These are phyloP conservation scores for Potamarius usumacintae DNA, from an alignment of 2,113 vertebrate genomes.

Conservation along the genomic window DNA sequence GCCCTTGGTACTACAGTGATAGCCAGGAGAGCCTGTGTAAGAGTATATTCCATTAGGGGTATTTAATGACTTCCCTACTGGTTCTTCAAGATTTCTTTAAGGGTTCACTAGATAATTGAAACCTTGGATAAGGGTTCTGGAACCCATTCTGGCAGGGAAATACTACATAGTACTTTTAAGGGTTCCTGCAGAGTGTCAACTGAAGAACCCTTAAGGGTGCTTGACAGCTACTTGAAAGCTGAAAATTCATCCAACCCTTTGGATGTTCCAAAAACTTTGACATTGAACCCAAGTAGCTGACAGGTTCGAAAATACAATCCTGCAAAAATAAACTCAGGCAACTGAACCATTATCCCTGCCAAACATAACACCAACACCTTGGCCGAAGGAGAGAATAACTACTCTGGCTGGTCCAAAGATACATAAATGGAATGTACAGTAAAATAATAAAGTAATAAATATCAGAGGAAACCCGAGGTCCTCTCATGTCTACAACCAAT, in stretches of 20 bases:
- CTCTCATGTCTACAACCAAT: background rate
- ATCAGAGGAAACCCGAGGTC: background rate
- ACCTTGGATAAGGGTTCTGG: background rate
- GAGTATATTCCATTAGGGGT: background rate
- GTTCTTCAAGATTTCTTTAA: background rate
- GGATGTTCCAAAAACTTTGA: conserved; percentile 56
- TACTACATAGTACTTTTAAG: background rate
- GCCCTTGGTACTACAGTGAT: conserved; percentile 20
- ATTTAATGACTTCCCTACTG: background rate
- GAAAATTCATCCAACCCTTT: background rate
- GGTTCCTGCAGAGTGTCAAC: background rate
- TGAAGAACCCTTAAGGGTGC: background rate
- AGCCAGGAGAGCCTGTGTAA: background rate
- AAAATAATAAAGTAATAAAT: background rate
- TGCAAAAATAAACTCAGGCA: background rate
- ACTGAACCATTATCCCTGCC: background rate
- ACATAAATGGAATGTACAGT: background rate
- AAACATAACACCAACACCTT: background rate
- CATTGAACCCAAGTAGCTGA: background rate
- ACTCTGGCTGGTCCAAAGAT: background rate
- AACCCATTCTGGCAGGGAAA: background rate
- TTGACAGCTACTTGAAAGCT: background rate
- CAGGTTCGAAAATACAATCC: background rate
- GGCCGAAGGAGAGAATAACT: background rate
- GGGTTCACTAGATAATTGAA: background rate